Conservation (phyloP, 2,113 vertebrate species). For the Aegypius monachus region DNA sequence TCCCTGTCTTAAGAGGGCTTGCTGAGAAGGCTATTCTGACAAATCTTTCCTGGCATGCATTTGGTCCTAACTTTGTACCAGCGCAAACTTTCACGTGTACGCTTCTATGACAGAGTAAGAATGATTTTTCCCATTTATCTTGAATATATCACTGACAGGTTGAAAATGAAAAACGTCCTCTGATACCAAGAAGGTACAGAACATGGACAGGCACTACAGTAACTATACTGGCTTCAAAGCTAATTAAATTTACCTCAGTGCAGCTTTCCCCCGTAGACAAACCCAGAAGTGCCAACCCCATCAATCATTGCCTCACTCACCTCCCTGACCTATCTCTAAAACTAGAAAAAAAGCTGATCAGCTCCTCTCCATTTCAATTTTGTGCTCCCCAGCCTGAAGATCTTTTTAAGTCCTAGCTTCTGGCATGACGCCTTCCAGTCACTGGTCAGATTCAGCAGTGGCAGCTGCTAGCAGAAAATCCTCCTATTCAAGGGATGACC, state of each 20-base stretch:
- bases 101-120: background rate
- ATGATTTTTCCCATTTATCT: background rate
- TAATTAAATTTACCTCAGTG: conserved; percentile 4
- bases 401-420: conserved; percentile 48
- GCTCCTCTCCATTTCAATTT: conserved; percentile 37
- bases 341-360: conserved; percentile 15
- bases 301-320: background rate
- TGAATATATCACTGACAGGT: background rate
- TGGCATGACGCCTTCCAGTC: conserved; percentile 51
- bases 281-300: background rate
- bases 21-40: background rate
- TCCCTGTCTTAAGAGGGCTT: background rate
- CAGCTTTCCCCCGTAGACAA: background rate
- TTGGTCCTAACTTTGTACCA: background rate
- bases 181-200: background rate
- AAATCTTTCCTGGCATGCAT: background rate
- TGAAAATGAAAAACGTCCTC: background rate
- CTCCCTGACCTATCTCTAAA: conserved; percentile 15
- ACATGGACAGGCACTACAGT: background rate
- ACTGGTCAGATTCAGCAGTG: conserved; percentile 53
- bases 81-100: background rate
- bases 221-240: background rate
- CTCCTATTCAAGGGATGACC: conserved; percentile 53
- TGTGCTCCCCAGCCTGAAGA: background rate
- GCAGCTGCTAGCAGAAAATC: conserved; percentile 65